Conservation (phyloP, 2,113 vertebrate species). For the Tichodroma muraria region DNA sequence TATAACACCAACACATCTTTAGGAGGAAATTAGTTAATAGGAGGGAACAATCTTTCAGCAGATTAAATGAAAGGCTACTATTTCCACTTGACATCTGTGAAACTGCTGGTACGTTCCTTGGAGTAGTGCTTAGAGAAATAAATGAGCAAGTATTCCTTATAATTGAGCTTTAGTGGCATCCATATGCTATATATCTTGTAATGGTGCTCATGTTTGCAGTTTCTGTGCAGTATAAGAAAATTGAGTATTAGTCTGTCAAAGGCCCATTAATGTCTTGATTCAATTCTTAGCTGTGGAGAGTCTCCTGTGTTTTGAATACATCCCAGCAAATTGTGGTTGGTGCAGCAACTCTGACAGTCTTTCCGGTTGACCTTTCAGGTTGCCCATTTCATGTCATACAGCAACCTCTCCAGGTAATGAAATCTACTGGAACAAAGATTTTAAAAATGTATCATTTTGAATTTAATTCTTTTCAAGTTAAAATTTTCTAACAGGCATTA, state of each 20-base stretch:
- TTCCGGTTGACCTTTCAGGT: slow-evolving; percentile 11
- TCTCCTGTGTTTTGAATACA: not conserved
- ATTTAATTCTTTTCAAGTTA: not conserved
- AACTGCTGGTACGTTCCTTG: not conserved
- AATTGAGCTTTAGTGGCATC: slow-evolving; percentile 26
- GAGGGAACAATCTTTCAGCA: slow-evolving; percentile 32
- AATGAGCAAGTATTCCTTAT: slow-evolving; percentile 33
- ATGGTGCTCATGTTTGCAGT: not conserved
- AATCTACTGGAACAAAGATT: not conserved
- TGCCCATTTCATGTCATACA: not conserved
- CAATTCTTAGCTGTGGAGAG: not conserved
- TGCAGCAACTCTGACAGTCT: not conserved
- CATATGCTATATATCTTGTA: slow-evolving; percentile 27
- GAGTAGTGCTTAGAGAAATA: slow-evolving; percentile 18
- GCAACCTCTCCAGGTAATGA: not conserved
- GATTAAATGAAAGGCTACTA: slow-evolving; percentile 38
- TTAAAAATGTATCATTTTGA: not conserved
- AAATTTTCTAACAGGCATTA: not conserved
- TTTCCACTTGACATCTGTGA: slow-evolving; percentile 39
- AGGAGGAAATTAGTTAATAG: slow-evolving; percentile 44
- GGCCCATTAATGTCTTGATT: slow-evolving; percentile 9
- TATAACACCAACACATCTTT: slow-evolving; percentile 14
- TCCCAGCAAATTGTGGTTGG: not conserved
- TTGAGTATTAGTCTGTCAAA: not conserved
- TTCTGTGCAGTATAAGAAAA: not conserved